phyloP scores from a whole-genome alignment of 2,888 invertebrate genomes.

The Xiphydria camelus region DNA sequence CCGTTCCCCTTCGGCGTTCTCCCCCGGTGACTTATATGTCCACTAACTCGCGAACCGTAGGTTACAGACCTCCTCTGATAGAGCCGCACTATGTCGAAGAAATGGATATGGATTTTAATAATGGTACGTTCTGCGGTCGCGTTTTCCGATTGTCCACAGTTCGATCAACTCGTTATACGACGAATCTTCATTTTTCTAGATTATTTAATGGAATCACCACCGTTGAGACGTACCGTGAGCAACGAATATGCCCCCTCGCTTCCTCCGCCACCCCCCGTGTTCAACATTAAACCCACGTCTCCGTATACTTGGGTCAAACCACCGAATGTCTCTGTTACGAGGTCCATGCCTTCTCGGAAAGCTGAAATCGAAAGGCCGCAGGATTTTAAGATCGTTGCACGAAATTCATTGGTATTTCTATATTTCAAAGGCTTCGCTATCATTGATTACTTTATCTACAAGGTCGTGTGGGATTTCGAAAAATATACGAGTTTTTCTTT shows the following conservation, averaged over 20 bases:
- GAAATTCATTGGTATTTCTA: too few relatives aligned
- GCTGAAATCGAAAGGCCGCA: conserved; percentile 42
- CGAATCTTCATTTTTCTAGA: conserved; percentile 26
- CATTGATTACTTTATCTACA: too few relatives aligned
- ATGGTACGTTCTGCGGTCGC: too few relatives aligned
- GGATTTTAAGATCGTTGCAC: conserved; percentile 46
- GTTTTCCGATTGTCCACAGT: too few relatives aligned
- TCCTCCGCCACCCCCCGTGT: conserved; percentile 53
- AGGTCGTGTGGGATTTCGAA: too few relatives aligned
- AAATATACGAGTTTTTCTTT: conserved; percentile 10
- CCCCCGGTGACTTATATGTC: conserved; percentile 30
- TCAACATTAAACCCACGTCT: conserved; percentile 45
- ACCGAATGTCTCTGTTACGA: conserved; percentile 1
- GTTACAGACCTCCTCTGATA: conserved; percentile 34
- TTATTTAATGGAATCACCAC: conserved; percentile 44
- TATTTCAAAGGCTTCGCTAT: too few relatives aligned
- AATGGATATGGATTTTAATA: conserved; percentile 40
- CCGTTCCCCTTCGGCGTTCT: conserved; percentile 14
- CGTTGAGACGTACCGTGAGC: conserved; percentile 50
- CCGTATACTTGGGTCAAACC: conserved; percentile 53
- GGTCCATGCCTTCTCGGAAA: conserved; percentile 18
- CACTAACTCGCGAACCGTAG: conserved; percentile 34
- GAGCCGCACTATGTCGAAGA: conserved; percentile 45
- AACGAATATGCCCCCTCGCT: conserved; percentile 53
- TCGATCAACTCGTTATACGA: too few relatives aligned